Conservation (phyloP, 2,113 vertebrate species). For the Thalassarche chlororhynchos region DNA sequence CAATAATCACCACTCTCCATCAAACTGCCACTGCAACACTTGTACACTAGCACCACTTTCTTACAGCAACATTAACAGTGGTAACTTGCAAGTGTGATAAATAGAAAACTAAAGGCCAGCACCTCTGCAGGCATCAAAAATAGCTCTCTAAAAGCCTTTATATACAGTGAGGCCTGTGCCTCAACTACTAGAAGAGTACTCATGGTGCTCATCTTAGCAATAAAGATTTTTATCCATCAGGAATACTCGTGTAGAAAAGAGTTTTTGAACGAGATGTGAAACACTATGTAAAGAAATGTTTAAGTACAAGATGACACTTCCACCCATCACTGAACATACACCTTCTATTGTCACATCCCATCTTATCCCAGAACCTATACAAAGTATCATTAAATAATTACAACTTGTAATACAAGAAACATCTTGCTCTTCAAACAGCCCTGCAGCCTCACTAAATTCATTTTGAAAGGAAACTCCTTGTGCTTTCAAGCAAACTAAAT, state of each 20-base stretch:
- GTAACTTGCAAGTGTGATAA: not conserved
- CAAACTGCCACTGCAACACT: not conserved
- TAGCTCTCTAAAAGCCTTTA: not conserved
- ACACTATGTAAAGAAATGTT: not conserved
- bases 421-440: not conserved
- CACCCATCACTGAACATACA: not conserved
- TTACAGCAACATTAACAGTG: not conserved
- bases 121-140: not conserved
- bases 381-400: not conserved
- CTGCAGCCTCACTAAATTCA: not conserved
- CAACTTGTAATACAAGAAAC: not conserved
- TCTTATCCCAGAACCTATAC: not conserved
- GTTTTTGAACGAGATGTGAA: not conserved
- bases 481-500: not conserved
- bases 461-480: not conserved
- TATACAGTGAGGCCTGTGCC: not conserved
- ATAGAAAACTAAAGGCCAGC: not conserved
- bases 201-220: not conserved
- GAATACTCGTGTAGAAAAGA: not conserved
- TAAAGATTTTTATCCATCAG: not conserved
- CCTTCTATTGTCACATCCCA: not conserved
- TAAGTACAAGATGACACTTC: not conserved
- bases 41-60: not conserved
- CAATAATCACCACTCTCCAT: constrained; percentile 9
- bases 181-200: not conserved